These are phyloP conservation scores for Pseudococcus longispinus DNA, from an alignment of 2,888 invertebrate species.

Conservation along the genomic window DNA sequence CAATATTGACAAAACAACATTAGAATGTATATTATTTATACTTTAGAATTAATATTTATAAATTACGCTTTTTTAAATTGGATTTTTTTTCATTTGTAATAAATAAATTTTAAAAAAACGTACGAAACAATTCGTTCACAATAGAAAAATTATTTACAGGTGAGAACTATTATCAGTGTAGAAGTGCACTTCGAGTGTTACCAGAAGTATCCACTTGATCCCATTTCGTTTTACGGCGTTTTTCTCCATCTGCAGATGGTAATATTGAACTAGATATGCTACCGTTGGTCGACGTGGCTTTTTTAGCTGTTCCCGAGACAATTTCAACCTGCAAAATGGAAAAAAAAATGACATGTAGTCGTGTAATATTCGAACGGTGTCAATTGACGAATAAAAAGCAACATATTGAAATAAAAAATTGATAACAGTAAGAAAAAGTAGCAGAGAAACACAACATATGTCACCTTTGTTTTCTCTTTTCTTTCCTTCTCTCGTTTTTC, in stretches of 20 bases:
- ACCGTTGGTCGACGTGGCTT: constrained; percentile 44
- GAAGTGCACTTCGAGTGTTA: background rate
- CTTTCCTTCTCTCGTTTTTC: constrained; percentile 88
- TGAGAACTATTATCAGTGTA: background rate
- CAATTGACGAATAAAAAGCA: background rate
- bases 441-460: background rate
- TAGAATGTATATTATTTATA: constrained; percentile 19
- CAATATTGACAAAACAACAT: constrained; percentile 7
- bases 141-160: background rate
- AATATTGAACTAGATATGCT: background rate
- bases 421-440: background rate
- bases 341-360: background rate
- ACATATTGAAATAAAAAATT: background rate
- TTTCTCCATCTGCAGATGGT: constrained; percentile 24
- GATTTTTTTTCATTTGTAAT: constrained; percentile 43
- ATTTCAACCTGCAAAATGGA: constrained; percentile 48
- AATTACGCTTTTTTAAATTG: constrained; percentile 33
- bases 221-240: constrained; percentile 56
- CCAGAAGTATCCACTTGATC: constrained; percentile 22
- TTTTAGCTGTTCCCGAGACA: constrained; percentile 53
- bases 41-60: background rate
- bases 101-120: constrained; percentile 19
- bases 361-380: background rate
- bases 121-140: background rate
- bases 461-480: constrained; percentile 78